Evolutionary conservation across 2,113 vertebrate species (phyloP), one percentile per base, ranked within the genome.

Genomic region (Anas platyrhynchos): DNA sequence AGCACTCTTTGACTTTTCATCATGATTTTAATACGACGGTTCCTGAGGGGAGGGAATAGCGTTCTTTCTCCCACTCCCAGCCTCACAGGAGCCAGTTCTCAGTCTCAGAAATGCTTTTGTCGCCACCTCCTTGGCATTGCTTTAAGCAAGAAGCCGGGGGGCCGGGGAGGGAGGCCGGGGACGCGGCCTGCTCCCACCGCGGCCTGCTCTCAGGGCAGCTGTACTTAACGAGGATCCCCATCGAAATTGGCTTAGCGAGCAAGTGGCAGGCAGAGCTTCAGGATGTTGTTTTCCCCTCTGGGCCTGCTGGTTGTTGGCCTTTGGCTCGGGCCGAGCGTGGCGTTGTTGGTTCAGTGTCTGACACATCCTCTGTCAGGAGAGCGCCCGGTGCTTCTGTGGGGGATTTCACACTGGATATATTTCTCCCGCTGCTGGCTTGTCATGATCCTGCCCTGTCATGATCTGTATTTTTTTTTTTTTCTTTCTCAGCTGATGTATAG

Each of bases 271-370:
- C 59, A 85, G 68, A 87, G 13, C 17, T 43, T 83, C 1, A 2
- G 63, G 74, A 54, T 87, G 86, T 27, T 71, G 48, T 83, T 88
- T 89, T 65, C 75, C 43, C 74, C 68, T 26, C 58, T 56, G 71
- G 34, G 65, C 54, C 44, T 81, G 61, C 54, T 93, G 38, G 59
- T 69, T 83, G 78, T 43, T 68, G 85, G 68, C 91, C 83, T 94
- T 81, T 86, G 72, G 72, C 76, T 94, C 80, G 26, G 56, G 21
- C 50, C 3, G 12, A 32, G 38, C 4, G 22, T 2, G n/a, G n/a
- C 26, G 78, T 25, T 71, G 78, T 27, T 74, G n/a, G 63, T 83
- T 78, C 25, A 62, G 52, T 48, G 34, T 38, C 84, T 65, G 65
- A 65, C 83, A 85, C 34, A 8, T 34, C 32, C 75, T 44, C 73